Base-by-base conservation (phyloP, 2,113 vertebrate genomes). In the Misgurnus mizolepis region DNA sequence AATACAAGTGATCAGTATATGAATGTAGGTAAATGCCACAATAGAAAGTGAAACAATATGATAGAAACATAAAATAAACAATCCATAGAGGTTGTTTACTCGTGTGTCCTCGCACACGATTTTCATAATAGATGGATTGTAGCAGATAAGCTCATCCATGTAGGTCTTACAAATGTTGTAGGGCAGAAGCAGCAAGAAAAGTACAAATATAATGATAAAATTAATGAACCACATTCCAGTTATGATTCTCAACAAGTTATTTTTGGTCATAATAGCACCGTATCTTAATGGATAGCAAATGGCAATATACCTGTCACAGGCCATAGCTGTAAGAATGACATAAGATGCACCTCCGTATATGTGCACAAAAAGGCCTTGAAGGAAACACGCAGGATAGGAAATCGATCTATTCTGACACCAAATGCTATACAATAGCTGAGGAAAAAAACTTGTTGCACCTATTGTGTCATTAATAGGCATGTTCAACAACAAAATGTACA, bases 161-260 rank as follows among this genome's bases (percentile, higher is more conserved):
- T 77, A 66, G 39, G 88, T 89, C 56, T 86, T 79, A 64, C 91
- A 93, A 22, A 85, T 86, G 0, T 85, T 88, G 34, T 92, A 85
- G 40, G 88, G 88, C 47, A 93, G 66, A 5, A 93, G 86, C 67
- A 93, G 85, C 1, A 70, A 22, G 49, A 93, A 92, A 8, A 93
- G 88, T 27, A 89, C 67, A 6, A 6, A 18, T 0, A 92, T 84
- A 6, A 89, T 0, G 58, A 85, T 0, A 2, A 93, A 18, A 74
- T 67, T 67, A 2, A 45, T 5, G 5, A 87, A 1, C 92, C 92
- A 93, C 0, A 89, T n/a, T 0, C 39, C 0, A 9, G 85, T 74
- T 18, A 92, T 91, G 14, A 92, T 62, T 72, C 14, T 90, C 81
- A 47, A 6, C 45, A 47, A 47, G 6, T 90, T 86, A 5, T 56